Evolutionary conservation across 37 sponge, comb jelly and placozoan species (phyloP).

Genomic region (Spongilla lacustris): DNA sequence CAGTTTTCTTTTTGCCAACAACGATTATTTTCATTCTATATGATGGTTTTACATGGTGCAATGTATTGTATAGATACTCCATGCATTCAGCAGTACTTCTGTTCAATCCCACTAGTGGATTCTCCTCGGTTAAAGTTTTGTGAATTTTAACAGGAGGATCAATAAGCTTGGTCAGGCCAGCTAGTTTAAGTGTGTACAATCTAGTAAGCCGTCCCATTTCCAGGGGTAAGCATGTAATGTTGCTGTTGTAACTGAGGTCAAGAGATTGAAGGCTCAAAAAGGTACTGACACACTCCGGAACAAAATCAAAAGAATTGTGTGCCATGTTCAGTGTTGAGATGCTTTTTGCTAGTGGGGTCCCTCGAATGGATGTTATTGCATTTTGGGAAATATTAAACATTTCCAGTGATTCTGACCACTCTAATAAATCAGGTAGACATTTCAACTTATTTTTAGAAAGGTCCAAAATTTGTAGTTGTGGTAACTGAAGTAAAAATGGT

Average conservation of each 20-base stretch:
- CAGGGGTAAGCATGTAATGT: background rate
- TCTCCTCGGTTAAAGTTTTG: too few species aligned
- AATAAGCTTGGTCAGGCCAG: background rate
- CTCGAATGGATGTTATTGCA: background rate
- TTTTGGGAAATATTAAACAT: background rate
- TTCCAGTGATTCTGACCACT: background rate
- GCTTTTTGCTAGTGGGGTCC: background rate
- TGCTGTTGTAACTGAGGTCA: background rate
- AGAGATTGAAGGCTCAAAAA: background rate
- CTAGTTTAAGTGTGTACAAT: background rate
- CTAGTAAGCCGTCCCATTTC: background rate
- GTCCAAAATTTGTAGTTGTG: background rate
- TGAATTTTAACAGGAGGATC: too few species aligned
- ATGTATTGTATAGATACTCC: constrained; percentile 56
- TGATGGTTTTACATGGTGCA: constrained; percentile 29
- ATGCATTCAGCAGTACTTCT: constrained; percentile 31
- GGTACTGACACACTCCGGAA: background rate
- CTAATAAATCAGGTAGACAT: background rate
- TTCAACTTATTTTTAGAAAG: background rate
- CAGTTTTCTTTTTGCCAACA: constrained; percentile 64
- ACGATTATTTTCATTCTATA: constrained; percentile 80
- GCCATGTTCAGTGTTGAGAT: background rate
- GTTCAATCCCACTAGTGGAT: too few species aligned
- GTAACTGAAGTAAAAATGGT: background rate
- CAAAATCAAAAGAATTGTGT: background rate